A percentile compares a stretch with the other conserved stretches of the same genome.
Evolutionary conservation across 2,113 vertebrate species (phyloP).

Genomic region (Corythornis cristatus): DNA sequence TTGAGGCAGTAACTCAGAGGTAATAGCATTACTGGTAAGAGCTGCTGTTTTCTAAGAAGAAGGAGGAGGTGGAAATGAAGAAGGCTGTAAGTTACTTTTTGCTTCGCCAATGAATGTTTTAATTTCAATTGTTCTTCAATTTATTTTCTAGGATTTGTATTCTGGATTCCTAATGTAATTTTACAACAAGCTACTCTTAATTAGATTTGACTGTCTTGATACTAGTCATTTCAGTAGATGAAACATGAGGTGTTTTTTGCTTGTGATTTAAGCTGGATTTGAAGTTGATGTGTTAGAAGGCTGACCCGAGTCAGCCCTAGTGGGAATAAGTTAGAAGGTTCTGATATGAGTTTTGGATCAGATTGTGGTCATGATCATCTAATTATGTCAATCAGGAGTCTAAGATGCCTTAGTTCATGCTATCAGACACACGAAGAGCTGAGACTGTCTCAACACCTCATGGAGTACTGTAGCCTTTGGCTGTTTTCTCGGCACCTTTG

Average conservation of each 20-base stretch:
- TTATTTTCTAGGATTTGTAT: not conserved
- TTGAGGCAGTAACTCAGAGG: not conserved
- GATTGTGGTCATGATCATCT: not conserved
- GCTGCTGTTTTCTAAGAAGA: not conserved
- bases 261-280: not conserved
- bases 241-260: not conserved
- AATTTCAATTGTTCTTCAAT: not conserved
- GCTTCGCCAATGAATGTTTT: not conserved
- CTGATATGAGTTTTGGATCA: not conserved
- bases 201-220: not conserved
- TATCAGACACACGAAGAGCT: not conserved
- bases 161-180: not conserved
- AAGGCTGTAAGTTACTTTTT: not conserved
- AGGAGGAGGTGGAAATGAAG: not conserved
- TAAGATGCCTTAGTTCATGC: not conserved
- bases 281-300: not conserved
- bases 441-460: not conserved
- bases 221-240: not conserved
- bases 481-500: not conserved
- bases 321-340: not conserved
- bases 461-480: fast-evolving
- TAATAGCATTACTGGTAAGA: not conserved
- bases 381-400: not conserved
- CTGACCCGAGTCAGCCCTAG: not conserved
- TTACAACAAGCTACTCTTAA: not conserved